phyloP scores from a whole-genome alignment of 2,113 vertebrate genomes.

The Caretta caretta region DNA sequence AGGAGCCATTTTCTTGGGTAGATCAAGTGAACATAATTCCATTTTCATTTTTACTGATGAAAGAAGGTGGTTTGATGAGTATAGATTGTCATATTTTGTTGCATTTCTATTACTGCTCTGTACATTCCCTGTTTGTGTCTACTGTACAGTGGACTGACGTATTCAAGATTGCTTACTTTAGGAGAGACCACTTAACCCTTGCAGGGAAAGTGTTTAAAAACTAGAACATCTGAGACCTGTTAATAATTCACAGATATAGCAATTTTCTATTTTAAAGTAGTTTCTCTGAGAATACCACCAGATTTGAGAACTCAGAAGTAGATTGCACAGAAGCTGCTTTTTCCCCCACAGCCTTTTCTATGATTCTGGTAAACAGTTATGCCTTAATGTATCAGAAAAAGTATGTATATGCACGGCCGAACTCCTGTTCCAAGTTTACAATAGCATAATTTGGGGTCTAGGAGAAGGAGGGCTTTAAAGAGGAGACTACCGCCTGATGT shows the following conservation, averaged over 20 bases:
- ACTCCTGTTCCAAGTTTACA: neutral
- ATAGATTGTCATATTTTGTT: neutral
- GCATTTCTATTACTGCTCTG: neutral
- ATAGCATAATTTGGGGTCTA: neutral
- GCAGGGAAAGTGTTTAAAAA: neutral
- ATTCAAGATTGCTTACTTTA: neutral
- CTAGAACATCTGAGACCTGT: neutral
- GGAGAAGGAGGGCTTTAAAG: neutral
- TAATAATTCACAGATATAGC: neutral
- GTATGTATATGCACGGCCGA: neutral
- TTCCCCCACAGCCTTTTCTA: neutral
- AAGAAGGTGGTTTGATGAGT: neutral
- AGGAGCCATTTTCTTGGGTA: neutral
- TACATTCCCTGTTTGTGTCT: neutral
- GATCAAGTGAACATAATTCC: neutral
- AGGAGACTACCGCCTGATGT: neutral
- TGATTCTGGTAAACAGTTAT: neutral
- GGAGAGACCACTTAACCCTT: neutral
- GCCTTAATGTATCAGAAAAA: neutral
- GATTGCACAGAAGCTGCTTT: neutral
- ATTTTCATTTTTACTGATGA: neutral
- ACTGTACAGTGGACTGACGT: neutral
- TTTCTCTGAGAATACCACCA: neutral
- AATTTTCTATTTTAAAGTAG: neutral
- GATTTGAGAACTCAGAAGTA: neutral